Conservation (phyloP, 2,113 vertebrate species). For the Spilogale gracilis region DNA sequence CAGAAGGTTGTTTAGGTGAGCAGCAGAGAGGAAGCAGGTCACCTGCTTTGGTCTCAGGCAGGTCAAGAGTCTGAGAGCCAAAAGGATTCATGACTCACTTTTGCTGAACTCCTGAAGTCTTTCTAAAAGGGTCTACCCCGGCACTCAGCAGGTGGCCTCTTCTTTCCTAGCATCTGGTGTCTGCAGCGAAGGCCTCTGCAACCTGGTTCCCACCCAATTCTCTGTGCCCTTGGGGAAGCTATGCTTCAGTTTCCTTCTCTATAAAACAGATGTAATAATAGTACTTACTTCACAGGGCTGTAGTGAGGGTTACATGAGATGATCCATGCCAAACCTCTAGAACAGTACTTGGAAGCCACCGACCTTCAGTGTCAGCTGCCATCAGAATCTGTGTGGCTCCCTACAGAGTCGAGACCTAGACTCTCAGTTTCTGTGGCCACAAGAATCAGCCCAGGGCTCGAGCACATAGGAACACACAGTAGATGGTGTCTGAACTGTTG, state of each 20-base stretch:
- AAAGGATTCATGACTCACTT: neutral
- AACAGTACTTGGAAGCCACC: neutral
- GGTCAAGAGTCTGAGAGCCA: neutral
- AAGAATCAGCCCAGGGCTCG: neutral
- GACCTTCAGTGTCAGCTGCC: neutral
- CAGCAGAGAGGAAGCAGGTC: neutral
- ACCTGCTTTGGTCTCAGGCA: neutral
- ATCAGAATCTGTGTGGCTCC: too few species aligned
- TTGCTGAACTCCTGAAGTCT: neutral
- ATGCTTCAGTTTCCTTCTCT: conserved; percentile 13
- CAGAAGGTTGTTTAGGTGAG: neutral
- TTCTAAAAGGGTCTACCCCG: neutral
- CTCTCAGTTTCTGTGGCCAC: neutral
- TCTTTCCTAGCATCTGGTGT: neutral
- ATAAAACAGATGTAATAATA: neutral
- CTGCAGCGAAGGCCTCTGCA: neutral
- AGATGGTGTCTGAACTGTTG: neutral
- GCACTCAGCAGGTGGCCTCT: neutral
- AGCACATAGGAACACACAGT: neutral
- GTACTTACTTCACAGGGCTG: neutral
- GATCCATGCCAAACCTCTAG: neutral
- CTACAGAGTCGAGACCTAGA: neutral
- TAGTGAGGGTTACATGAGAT: neutral
- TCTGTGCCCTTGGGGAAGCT: neutral
- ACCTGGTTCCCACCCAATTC: neutral